phyloP scores from a whole-genome alignment of 2,797 vertebrate genomes.

The Epinephelus awoara region DNA sequence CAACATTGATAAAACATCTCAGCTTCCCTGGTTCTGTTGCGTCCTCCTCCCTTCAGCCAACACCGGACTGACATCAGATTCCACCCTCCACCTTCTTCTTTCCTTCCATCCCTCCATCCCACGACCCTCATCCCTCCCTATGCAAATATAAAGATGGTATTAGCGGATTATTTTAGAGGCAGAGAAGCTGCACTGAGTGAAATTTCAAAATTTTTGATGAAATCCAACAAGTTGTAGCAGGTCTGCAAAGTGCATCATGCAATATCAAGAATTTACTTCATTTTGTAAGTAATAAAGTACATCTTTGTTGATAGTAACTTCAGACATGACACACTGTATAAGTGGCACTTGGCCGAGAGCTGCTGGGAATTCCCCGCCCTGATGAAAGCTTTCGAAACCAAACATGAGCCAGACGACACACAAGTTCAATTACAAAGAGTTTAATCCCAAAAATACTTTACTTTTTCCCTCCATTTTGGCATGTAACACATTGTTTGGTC shows the following conservation, averaged over 20 bases:
- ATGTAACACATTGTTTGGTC: slow-evolving; percentile 71
- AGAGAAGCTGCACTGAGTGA: not conserved
- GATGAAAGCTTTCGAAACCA: slow-evolving; percentile 21
- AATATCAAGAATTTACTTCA: not conserved
- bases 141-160: not conserved
- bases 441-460: slow-evolving; percentile 79
- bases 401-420: slow-evolving; percentile 28
- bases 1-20: too few species aligned
- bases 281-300: not conserved
- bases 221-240: not conserved
- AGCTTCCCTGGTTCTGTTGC: too few species aligned
- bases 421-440: slow-evolving; percentile 63
- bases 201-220: not conserved
- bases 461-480: slow-evolving; percentile 57
- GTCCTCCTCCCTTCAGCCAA: too few species aligned
- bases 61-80: too few species aligned
- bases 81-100: too few species aligned
- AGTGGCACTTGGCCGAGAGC: not conserved
- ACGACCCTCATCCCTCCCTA: too few species aligned
- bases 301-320: not conserved
- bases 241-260: not conserved
- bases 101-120: too few species aligned
- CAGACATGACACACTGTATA: not conserved
- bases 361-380: not conserved
- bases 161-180: not conserved